Percentiles rank a stretch among this genome's conserved stretches.
phyloP scores from a whole-genome alignment of 2,888 invertebrate species.

The Drosophila kuntzei region DNA sequence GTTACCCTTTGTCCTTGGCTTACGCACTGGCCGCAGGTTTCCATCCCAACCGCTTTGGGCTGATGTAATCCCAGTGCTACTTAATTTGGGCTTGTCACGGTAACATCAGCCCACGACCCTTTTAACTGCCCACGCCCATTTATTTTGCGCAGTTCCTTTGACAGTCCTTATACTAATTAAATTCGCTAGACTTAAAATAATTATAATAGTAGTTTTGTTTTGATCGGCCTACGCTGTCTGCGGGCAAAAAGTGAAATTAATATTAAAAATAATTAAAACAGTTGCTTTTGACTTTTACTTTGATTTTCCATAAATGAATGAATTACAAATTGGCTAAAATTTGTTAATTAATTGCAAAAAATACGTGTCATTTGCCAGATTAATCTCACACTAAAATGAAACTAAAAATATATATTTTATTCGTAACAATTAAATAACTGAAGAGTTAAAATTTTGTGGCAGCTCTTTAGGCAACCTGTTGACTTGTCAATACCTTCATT shows the following conservation, averaged over 20 bases:
- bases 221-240: conserved; percentile 9
- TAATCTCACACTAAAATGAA: neutral
- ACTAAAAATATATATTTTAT: neutral
- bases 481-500: conserved; percentile 17
- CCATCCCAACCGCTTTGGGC: conserved; percentile 17
- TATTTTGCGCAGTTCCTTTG: conserved; percentile 36
- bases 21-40: conserved; percentile 26
- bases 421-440: neutral
- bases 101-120: conserved; percentile 47
- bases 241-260: conserved; percentile 16
- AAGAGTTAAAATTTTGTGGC: neutral
- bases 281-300: conserved; percentile 11
- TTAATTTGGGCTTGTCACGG: conserved; percentile 78
- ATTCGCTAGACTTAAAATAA: conserved; percentile 50
- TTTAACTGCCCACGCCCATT: conserved; percentile 37
- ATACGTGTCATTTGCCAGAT: neutral
- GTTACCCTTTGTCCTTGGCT: conserved; percentile 40
- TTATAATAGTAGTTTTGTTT: conserved; percentile 44
- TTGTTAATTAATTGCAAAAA: neutral
- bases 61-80: conserved; percentile 70
- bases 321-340: neutral
- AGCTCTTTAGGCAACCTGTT: conserved; percentile 43
- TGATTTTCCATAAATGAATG: conserved; percentile 11
- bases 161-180: conserved; percentile 70
- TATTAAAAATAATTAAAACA: conserved; percentile 28